Percentiles rank a stretch among this genome's conserved stretches.
These are phyloP conservation scores for Hetaerina americana DNA, from an alignment of 1,140 invertebrate species.

Conservation along the genomic window DNA sequence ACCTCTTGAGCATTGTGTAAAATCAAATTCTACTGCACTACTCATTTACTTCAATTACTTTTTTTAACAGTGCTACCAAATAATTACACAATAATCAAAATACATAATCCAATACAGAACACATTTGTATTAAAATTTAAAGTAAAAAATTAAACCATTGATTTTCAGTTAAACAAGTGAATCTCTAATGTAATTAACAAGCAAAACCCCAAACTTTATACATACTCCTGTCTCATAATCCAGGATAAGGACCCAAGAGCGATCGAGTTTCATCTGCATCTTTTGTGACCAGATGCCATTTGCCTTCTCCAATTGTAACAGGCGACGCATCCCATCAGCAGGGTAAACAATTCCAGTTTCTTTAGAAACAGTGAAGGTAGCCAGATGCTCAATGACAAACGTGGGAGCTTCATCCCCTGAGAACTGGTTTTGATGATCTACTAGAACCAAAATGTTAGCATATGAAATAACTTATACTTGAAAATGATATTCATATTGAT, in stretches of 20 bases:
- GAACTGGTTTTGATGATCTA: slow-evolving; percentile 11
- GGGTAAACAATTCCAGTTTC: slow-evolving; percentile 77
- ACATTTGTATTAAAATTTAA: not conserved
- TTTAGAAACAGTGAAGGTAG: slow-evolving; percentile 88
- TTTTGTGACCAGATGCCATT: slow-evolving; percentile 99
- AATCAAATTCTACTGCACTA: no score
- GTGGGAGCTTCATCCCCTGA: slow-evolving; percentile 48
- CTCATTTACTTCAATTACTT: no score
- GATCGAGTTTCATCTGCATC: slow-evolving; percentile 82
- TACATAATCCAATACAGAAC: not conserved
- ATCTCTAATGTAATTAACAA: no score
- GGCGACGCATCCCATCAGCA: slow-evolving; percentile 86
- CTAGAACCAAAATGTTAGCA: not conserved
- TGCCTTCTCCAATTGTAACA: slow-evolving; percentile 92
- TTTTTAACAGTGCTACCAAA: no score
- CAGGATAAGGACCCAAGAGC: slow-evolving; percentile 81
- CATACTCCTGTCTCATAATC: slow-evolving; percentile 91
- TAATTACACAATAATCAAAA: not conserved
- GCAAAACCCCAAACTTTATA: slow-evolving; percentile 15
- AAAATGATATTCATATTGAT: not conserved
- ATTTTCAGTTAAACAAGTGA: not conserved
- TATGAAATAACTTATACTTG: not conserved
- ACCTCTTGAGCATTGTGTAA: no score
- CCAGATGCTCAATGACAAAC: slow-evolving; percentile 91
- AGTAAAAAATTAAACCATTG: not conserved